Evolutionary conservation across 1,140 invertebrate genomes (phyloP), one percentile per base, ranked within the genome.

Genomic region (Limonius californicus): DNA sequence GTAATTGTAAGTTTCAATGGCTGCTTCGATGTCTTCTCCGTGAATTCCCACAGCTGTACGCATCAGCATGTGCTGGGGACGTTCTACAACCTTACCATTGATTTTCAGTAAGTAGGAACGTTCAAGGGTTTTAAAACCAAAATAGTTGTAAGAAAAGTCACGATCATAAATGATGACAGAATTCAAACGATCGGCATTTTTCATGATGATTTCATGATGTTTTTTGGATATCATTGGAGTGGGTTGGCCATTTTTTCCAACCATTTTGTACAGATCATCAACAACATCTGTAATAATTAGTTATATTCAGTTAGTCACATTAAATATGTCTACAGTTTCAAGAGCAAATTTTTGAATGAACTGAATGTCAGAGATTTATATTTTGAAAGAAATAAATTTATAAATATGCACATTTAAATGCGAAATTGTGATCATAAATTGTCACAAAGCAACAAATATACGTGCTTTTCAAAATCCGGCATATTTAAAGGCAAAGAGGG

Each of bases 1-100:
- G 39, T 93, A 83, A 77, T 99, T 96, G 75, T 99, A 99, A 0
- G 97, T 98, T 80, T 98, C 92, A 68, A 99, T 95, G 18, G 89
- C 95, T 20, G 86, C 82, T 67, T 97, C 91, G 59, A 99, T 91
- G 73, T 99, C 91, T 66, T 96, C 89, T 9, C 89, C 89, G 77
- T 99, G 97, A 70, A 99, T 98, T 12, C 95, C 97, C 63, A 99
- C 89, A 18, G 97, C 79, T 9, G 99, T 97, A 72, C 98, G 81
- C 97, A 99, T 99, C 50, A 99, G 78, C 95, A 99, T 95, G 64
- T 99, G 96, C 72, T 99, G 97, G 0, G 98, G 98, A 39, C 97
- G 82, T 76, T 99, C 97, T 4, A 87, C 94, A 54, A 98, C 89
- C 85, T 97, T 97, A 0, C 89, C 89, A 78, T 96, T 85, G 56